Evolutionary conservation across 2,888 invertebrate genomes (phyloP).

Genomic region (Hirtodrosophila alboralis): DNA sequence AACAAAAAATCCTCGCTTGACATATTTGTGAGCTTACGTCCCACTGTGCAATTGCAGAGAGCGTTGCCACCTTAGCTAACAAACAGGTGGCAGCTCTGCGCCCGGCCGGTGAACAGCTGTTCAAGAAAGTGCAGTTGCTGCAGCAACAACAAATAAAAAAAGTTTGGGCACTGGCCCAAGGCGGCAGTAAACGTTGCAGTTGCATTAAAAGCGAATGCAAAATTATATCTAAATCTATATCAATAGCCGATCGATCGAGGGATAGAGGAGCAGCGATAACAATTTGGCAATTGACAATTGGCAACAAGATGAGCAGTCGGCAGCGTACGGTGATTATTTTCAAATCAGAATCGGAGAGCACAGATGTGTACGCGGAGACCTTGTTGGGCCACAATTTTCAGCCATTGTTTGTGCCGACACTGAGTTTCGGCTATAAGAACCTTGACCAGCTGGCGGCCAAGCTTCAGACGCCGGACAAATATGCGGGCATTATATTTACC

Average conservation of each 20-base stretch:
- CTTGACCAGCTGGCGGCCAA: conserved; percentile 83
- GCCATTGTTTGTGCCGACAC: conserved; percentile 85
- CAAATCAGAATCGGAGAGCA: conserved; percentile 84
- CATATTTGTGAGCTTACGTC: too few relatives aligned
- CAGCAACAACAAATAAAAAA: too few relatives aligned
- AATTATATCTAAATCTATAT: neutral
- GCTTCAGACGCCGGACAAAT: conserved; percentile 84
- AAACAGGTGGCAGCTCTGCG: too few relatives aligned
- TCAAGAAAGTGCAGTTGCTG: too few relatives aligned
- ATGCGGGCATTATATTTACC: conserved; percentile 85
- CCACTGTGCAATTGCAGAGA: too few relatives aligned
- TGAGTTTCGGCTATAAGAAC: conserved; percentile 85
- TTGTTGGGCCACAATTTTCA: conserved; percentile 84
- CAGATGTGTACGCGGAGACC: conserved; percentile 84
- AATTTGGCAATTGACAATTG: conserved; percentile 2
- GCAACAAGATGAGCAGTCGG: conserved; percentile 60
- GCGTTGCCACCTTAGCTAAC: too few relatives aligned
- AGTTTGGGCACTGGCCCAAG: too few relatives aligned
- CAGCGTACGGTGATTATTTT: conserved; percentile 82
- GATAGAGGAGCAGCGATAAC: conserved; percentile 1
- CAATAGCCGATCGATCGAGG: too few relatives aligned
- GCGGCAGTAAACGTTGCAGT: too few relatives aligned
- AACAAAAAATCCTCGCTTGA: too few relatives aligned
- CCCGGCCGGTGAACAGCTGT: too few relatives aligned
- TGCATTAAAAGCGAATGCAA: too few relatives aligned